Base-by-base conservation (phyloP, 2,888 invertebrate species). In the Eutolmus rufibarbis region DNA sequence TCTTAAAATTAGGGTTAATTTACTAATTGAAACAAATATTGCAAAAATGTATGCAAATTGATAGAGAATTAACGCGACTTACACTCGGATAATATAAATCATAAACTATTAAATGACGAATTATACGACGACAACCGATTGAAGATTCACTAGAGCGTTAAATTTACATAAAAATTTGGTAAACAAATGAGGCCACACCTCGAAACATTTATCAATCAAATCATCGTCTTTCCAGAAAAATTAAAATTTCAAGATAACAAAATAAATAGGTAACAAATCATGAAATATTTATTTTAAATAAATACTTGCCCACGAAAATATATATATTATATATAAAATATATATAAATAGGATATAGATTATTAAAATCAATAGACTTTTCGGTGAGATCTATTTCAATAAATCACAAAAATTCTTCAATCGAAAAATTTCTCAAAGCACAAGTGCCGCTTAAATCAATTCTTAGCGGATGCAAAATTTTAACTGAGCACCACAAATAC, bases 81-180 rank as follows among this genome's bases (percentile, higher is more conserved):
- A 16, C 46, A 46, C 51, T 51, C 4, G 7, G 43, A 43, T 51
- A 51, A 5, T 7, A 51, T n/a, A 51, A 51, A 7, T n/a, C 51
- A 28, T 28, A 66, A 23, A 12, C 12, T 19, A 23, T 66, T 12
- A 12, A 12, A 12, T 28, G 28, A 23, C 28, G 19, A 8, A 28
- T 23, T 40, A 34, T 34, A 57, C 23, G 19, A 7, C 5, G 34
- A 23, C 8, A 66, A 23, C 0, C 1, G 12, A 23, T 66, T 23
- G 66, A 66, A 28, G 19, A 51, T 51, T 66, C 66, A 66, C 66
- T 23, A 9, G 9, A 23, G 28, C 66, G 23, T 0, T 12, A 66
- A 56, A 81, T 81, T 81, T 31, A 16, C 81, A 81, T 81, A 81
- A 12, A n/a, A 28, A 46, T 81, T 81, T 51, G 81, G 81, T 81